A percentile compares a stretch with the other conserved stretches of the same genome.
phyloP scores from a whole-genome alignment of 2,113 vertebrate species.

The Melanocharis versteri region DNA sequence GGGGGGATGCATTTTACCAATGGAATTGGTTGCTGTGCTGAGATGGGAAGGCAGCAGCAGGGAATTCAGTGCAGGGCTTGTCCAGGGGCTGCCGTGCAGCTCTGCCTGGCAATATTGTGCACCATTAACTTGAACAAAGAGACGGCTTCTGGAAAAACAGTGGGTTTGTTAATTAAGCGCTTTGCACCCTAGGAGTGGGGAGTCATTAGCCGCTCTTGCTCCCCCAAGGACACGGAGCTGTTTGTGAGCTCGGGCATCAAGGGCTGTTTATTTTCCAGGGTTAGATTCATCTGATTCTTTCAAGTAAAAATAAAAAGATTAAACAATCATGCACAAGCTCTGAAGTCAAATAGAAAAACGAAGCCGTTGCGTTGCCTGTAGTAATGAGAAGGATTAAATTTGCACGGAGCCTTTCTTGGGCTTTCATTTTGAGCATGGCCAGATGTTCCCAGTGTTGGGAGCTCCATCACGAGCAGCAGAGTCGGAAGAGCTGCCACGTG shows the following conservation, averaged over 20 bases:
- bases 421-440: neutral
- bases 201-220: neutral
- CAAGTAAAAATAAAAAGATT: neutral
- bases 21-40: neutral
- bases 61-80: neutral
- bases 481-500: rapidly evolving
- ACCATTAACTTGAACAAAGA: constrained; percentile 33
- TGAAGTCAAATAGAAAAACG: neutral
- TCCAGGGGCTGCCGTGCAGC: neutral
- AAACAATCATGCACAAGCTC: neutral
- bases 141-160: neutral
- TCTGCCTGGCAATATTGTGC: neutral
- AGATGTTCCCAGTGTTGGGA: neutral
- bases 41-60: neutral
- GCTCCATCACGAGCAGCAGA: neutral
- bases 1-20: neutral
- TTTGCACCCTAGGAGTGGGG: constrained; percentile 6
- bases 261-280: constrained; percentile 26
- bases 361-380: neutral
- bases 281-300: constrained; percentile 22
- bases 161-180: constrained; percentile 56
- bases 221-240: constrained; percentile 11
- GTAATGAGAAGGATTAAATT: neutral
- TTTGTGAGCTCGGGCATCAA: neutral
- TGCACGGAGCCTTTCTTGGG: neutral